Conservation (phyloP, 2,888 invertebrate species). For the Ophion slaviceki region DNA sequence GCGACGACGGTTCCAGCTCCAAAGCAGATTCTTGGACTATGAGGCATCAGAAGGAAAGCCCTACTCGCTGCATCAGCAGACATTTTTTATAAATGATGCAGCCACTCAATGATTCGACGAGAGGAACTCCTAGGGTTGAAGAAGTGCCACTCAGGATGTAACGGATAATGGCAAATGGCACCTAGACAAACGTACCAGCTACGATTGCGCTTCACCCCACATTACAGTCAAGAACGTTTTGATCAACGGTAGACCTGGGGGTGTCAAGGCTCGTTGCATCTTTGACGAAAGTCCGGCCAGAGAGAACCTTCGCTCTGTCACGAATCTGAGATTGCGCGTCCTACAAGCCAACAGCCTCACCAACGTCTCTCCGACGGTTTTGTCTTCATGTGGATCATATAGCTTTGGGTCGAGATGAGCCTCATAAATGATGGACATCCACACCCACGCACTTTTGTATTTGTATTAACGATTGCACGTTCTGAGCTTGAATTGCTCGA, state of each 20-base stretch:
- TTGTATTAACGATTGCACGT: slow-evolving; percentile 27
- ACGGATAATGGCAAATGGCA: no score
- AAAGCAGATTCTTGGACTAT: no score
- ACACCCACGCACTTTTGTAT: background rate
- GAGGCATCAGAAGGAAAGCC: no score
- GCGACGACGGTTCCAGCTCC: no score
- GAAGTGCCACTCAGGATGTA: no score
- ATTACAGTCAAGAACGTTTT: slow-evolving; percentile 73
- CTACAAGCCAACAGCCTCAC: slow-evolving; percentile 12
- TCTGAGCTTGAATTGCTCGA: background rate
- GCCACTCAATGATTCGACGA: no score
- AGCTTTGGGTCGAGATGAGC: slow-evolving; percentile 20
- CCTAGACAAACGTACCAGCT: no score
- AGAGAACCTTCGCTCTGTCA: slow-evolving; percentile 69
- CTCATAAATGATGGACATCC: slow-evolving; percentile 23
- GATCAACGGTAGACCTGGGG: slow-evolving; percentile 65
- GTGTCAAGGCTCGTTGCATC: slow-evolving; percentile 62
- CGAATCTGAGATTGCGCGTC: slow-evolving; percentile 43
- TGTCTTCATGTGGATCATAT: slow-evolving; percentile 32
- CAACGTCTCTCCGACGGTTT: slow-evolving; percentile 17
- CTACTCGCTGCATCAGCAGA: no score
- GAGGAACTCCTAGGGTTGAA: no score
- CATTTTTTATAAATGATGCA: no score
- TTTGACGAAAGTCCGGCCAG: slow-evolving; percentile 71
- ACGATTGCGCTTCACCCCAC: slow-evolving; percentile 39